Base-by-base conservation (phyloP, 2,888 invertebrate genomes). In the Nomada hirtipes region DNA sequence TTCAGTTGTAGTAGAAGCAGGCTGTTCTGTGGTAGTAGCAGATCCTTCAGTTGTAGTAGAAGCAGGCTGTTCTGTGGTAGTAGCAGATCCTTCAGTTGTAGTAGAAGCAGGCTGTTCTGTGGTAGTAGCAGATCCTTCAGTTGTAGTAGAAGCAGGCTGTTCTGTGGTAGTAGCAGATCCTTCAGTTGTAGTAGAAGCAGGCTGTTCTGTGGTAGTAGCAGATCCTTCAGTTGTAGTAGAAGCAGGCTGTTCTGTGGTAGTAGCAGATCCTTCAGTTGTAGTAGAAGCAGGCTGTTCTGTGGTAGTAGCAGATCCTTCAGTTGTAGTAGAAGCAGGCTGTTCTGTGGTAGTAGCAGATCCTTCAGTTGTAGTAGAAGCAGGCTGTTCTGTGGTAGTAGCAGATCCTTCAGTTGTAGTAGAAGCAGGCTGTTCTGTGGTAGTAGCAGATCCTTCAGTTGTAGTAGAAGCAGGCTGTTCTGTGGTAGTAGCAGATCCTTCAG, bases 161-260 rank as follows among this genome's bases (percentile, higher is more conserved):
- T 4, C 68, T 0, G 55, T 55, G 0, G 11, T 44, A 11, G 0
- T 4, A 0, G 68, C 2, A 1, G 11, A 13, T 36, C 2, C 13
- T 15, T 13, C 52, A 18, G 63, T 15, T 0, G 4, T 65, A 0
- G 9, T 44, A 1, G 20, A 0, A 4, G 4, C 0, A 20, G 26
- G 13, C 29, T 29, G 29, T 0, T 29, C 29, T 3, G 29, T 29
- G 2, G 29, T 29, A 4, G 4, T 29, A 29, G 29, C 29, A 4
- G 29, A 3, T 29, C 0, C 2, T 18, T n/a, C 64, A 10, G 26
- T 4, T 0, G 0, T 13, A 2, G 4, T 7, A 0, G 23, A 11
- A 0, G 2, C 13, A 0, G 20, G 7, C 29, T 36, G 1, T 10
- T 42, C 20, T 2, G 53, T 53, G 2, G 18, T 60, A 3, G 15